A percentile compares a stretch with the other conserved stretches of the same genome.
Evolutionary conservation across 2,797 vertebrate genomes (phyloP).

Genomic region (Sebastes kiyomatsui): DNA sequence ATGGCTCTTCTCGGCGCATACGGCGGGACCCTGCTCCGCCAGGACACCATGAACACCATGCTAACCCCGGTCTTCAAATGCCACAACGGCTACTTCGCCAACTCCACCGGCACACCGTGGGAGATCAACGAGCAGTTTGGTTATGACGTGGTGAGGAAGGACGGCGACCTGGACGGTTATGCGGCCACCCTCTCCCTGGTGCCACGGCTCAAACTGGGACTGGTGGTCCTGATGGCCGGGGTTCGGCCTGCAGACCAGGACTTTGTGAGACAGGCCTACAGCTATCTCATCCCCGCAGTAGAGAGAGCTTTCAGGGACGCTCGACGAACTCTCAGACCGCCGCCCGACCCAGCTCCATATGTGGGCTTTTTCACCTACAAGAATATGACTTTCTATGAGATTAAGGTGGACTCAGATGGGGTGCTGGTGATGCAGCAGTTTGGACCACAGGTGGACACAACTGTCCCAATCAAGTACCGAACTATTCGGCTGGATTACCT

Average conservation of each 20-base stretch:
- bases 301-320: slow-evolving; percentile 85
- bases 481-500: slow-evolving; percentile 88
- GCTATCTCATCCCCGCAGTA: slow-evolving; percentile 87
- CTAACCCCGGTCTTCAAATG: slow-evolving; percentile 87
- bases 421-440: slow-evolving; percentile 91
- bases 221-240: slow-evolving; percentile 90
- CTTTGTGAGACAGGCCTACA: slow-evolving; percentile 80
- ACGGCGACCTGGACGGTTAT: slow-evolving; percentile 91
- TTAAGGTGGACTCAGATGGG: slow-evolving; percentile 80
- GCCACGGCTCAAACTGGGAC: slow-evolving; percentile 87
- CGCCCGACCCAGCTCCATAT: slow-evolving; percentile 85
- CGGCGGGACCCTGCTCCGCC: slow-evolving; percentile 76
- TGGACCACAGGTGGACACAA: slow-evolving; percentile 87
- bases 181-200: slow-evolving; percentile 89
- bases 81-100: slow-evolving; percentile 87
- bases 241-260: slow-evolving; percentile 84
- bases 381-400: slow-evolving; percentile 92
- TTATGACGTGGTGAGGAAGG: slow-evolving; percentile 89
- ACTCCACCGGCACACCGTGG: slow-evolving; percentile 92
- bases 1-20: slow-evolving; percentile 86
- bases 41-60: slow-evolving; percentile 88
- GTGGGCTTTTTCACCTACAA: slow-evolving; percentile 89
- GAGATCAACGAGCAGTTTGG: slow-evolving; percentile 88
- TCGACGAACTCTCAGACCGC: slow-evolving; percentile 72
- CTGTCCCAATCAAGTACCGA: slow-evolving; percentile 85